Evolutionary conservation across 2,888 invertebrate species (phyloP).

Genomic region (Eudemis profundana): DNA sequence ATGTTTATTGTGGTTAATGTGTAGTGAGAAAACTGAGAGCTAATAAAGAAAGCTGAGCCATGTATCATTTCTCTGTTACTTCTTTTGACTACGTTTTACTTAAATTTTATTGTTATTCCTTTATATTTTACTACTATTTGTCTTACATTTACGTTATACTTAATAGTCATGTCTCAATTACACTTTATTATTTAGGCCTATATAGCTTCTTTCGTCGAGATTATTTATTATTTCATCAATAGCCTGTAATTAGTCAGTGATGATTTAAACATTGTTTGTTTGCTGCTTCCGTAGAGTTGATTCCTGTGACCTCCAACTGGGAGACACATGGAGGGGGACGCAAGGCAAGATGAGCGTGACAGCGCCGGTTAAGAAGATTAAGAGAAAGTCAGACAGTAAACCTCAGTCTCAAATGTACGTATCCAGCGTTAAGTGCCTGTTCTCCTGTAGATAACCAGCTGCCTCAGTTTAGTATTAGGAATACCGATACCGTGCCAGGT

Average conservation of each 20-base stretch:
- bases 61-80: slow-evolving; percentile 13
- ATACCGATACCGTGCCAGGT: not conserved
- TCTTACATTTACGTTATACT: not conserved
- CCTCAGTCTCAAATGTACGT: slow-evolving; percentile 88
- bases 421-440: slow-evolving; percentile 26
- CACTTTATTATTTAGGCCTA: slow-evolving; percentile 8
- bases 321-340: slow-evolving; percentile 90
- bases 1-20: slow-evolving; percentile 31
- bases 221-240: slow-evolving; percentile 1
- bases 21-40: not conserved
- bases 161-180: not conserved
- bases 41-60: slow-evolving; percentile 18
- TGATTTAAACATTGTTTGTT: slow-evolving; percentile 80
- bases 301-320: slow-evolving; percentile 93
- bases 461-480: not conserved
- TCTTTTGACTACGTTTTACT: not conserved
- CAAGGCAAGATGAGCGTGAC: slow-evolving; percentile 94
- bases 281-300: slow-evolving; percentile 90
- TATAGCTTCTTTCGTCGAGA: slow-evolving; percentile 7
- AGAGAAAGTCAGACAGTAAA: slow-evolving; percentile 89
- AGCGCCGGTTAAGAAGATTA: slow-evolving; percentile 88
- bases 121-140: not conserved
- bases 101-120: not conserved
- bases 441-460: slow-evolving; percentile 14
- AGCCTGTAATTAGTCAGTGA: slow-evolving; percentile 49